Evolutionary conservation across 2,113 vertebrate genomes (phyloP), one percentile per base, ranked within the genome.

Genomic region (human): DNA sequence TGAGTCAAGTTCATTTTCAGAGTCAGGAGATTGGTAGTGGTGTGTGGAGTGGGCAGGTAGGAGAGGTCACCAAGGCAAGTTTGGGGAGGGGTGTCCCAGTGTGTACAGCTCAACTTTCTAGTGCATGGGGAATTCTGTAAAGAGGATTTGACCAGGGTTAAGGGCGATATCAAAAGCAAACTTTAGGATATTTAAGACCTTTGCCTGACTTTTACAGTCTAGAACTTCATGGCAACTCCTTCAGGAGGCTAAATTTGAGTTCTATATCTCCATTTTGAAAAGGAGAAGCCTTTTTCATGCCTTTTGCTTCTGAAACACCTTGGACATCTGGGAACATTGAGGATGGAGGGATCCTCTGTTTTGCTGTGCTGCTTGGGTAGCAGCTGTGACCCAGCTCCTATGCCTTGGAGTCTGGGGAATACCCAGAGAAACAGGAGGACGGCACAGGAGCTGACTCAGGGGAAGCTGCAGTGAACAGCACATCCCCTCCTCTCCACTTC

Each of bases 371-470:
- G 48, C 20, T 2, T 18, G 32, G n/a, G 70, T 23, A 20, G 16
- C 79, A 78, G 52, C 68, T 76, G 48, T 76, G 76, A 70, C 22
- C 35, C 50, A 40, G 68, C 17, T 35, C 79, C 82, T 70, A 0
- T 38, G 50, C 43, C 73, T 32, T 12, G 32, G 61, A 55, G 40
- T 20, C 78, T 30, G 48, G 38, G 22, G 17, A 55, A 45, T 75
- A 76, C 48, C 70, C 61, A 2, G 2, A 57, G 6, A 30, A 88
- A 30, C 35, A 55, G n/a, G n/a, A n/a, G 25, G 64, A 25, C 0
- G 18, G 48, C 5, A 6, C 13, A 1, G 43, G 30, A 6, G 12
- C 32, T 6, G 0, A 30, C 1, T 0, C 17, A 1, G 3, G 57
- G 50, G 27, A 81, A 55, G 59, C 50, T 8, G 20, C 9, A 1